Evolutionary conservation across 2,888 invertebrate genomes (phyloP), one percentile per base, ranked within the genome.

Genomic region (Diloba caeruleocephala): DNA sequence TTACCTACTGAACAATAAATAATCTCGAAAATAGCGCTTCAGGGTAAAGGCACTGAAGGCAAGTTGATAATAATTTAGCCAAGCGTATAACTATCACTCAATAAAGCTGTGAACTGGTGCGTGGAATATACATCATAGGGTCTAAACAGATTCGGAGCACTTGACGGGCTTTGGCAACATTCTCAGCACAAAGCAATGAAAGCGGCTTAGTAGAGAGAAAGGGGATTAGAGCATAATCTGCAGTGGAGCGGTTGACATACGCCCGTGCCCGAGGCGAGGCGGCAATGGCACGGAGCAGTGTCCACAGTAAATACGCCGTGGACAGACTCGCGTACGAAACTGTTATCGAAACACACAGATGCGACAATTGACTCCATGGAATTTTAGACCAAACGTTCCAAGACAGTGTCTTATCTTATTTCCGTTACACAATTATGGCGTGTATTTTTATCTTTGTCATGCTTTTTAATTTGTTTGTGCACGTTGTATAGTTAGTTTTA

Each of bases 141-240:
- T 33, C 64, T 62, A 85, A 86, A 87, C 85, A 88, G 88, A 90
- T 89, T 90, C 85, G 76, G 82, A 77, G 72, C 85, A 88, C 85
- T 91, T 90, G 91, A 89, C 84, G 81, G 88, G 86, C 85, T 84
- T 87, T 85, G 78, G 84, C 80, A 79, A 84, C 83, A 81, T 84
- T 85, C 85, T 85, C 84, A 80, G 83, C 83, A 87, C 88, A 87
- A 89, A 88, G 88, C 90, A 86, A 89, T 87, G 88, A 88, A 91
- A 90, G 89, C 87, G 84, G 91, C 90, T 92, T 87, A 91, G 83
- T 73, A 79, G 76, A 84, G 85, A 87, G 87, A 88, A 89, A 88
- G 85, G 86, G 88, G 90, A 90, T 92, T 90, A 91, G 77, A 75
- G 81, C 73, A 86, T 92, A 91, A 92, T 92, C 91, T 90, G 88